These are phyloP conservation scores for Ophion obscuratus DNA, from an alignment of 2,888 invertebrate genomes.

Conservation along the genomic window DNA sequence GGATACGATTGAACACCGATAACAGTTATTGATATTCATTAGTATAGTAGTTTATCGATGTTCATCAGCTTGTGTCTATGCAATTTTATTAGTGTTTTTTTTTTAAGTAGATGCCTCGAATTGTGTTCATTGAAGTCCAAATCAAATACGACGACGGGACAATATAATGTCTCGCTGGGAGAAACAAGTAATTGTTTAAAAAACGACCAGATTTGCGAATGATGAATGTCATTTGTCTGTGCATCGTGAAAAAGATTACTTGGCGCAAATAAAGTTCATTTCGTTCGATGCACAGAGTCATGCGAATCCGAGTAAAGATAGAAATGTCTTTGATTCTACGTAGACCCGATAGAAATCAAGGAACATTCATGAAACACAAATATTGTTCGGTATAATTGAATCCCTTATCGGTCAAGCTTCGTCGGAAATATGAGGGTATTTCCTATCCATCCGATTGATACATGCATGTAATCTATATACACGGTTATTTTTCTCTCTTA, in stretches of 20 bases:
- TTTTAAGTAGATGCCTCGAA: background rate
- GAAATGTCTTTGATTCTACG: background rate
- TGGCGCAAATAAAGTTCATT: background rate
- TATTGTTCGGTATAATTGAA: constrained; percentile 9
- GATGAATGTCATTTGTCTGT: background rate
- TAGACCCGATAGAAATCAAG: background rate
- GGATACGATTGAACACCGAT: background rate
- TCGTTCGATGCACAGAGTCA: background rate
- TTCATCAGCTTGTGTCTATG: constrained; percentile 15
- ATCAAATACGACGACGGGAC: constrained; percentile 17
- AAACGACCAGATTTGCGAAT: background rate
- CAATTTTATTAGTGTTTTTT: background rate
- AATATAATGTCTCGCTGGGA: background rate
- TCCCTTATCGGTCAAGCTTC: constrained; percentile 8
- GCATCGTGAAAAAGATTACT: background rate
- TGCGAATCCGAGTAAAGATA: background rate
- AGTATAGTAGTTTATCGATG: background rate
- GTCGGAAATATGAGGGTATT: background rate
- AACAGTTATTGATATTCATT: background rate
- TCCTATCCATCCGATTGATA: constrained; percentile 4
- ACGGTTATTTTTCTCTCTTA: background rate
- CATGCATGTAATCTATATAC: constrained; percentile 1
- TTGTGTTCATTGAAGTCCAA: constrained; percentile 32
- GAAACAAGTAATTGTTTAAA: constrained; percentile 9
- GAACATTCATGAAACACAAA: background rate